phyloP scores from a whole-genome alignment of 2,888 invertebrate species.

The Melanotus villosus region DNA sequence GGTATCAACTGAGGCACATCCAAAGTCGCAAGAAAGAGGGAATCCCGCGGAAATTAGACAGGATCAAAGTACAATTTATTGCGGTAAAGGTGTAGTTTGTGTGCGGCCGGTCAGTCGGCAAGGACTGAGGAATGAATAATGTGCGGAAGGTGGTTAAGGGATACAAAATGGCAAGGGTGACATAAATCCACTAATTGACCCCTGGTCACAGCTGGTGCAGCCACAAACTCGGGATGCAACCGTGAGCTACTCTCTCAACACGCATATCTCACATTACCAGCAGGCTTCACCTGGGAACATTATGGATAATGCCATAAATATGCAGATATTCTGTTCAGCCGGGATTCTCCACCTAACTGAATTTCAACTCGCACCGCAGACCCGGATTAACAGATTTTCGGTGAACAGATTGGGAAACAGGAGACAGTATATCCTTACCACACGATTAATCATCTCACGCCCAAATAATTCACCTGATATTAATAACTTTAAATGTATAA shows the following conservation, averaged over 20 bases:
- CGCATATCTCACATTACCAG: constrained; percentile 48
- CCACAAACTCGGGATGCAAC: constrained; percentile 52
- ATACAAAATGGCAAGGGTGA: constrained; percentile 56
- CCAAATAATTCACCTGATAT: too few relatives aligned
- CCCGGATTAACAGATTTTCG: constrained; percentile 24
- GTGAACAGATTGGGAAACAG: background rate
- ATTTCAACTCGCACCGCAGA: constrained; percentile 23
- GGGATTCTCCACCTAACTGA: constrained; percentile 23
- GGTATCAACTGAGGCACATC: background rate
- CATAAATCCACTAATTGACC: constrained; percentile 63
- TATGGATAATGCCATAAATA: constrained; percentile 45
- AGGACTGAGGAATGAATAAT: constrained; percentile 56
- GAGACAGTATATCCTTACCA: background rate
- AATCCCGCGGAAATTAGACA: constrained; percentile 34
- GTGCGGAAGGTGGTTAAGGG: constrained; percentile 57
- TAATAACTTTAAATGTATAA: too few relatives aligned
- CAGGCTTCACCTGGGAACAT: constrained; percentile 46
- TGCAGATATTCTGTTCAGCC: constrained; percentile 37
- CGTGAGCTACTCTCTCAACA: constrained; percentile 46
- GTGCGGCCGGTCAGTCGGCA: constrained; percentile 41
- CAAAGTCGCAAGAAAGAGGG: constrained; percentile 13
- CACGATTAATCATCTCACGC: too few relatives aligned
- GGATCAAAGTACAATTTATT: constrained; percentile 42
- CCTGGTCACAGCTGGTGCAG: constrained; percentile 58
- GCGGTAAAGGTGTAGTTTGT: constrained; percentile 43